A percentile compares a stretch with the other conserved stretches of the same genome.
Conservation (phyloP, 2,888 invertebrate species). For the Sarcophaga variegata region DNA sequence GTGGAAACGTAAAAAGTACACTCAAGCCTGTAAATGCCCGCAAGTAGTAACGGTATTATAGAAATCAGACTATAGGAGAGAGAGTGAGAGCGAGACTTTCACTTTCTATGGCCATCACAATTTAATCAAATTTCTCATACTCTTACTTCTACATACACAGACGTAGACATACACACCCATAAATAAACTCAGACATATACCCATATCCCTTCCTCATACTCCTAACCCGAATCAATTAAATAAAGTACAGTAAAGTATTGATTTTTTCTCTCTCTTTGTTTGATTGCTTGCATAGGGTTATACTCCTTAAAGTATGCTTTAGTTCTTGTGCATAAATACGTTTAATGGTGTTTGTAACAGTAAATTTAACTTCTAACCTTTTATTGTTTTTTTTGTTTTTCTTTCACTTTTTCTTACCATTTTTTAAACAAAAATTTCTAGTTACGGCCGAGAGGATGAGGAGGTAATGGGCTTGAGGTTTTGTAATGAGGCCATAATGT, state of each 20-base stretch:
- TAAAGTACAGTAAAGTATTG: slow-evolving; percentile 42
- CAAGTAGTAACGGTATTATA: no score
- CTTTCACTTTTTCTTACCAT: slow-evolving; percentile 16
- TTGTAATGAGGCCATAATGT: slow-evolving; percentile 98
- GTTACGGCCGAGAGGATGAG: slow-evolving; percentile 97
- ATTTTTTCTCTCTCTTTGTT: slow-evolving; percentile 30
- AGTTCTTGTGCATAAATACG: neutral
- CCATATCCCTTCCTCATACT: neutral
- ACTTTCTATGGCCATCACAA: neutral
- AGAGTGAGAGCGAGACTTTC: no score
- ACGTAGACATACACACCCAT: neutral
- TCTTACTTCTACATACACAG: neutral
- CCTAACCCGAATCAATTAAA: slow-evolving; percentile 6
- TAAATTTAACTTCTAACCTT: slow-evolving; percentile 42
- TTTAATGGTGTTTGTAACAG: neutral
- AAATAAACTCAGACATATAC: neutral
- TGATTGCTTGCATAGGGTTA: no score
- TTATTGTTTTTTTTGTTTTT: slow-evolving; percentile 20
- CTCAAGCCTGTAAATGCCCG: no score
- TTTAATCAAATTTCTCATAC: slow-evolving; percentile 28
- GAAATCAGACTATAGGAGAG: no score
- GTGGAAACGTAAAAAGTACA: no score
- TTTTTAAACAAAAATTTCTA: slow-evolving; percentile 75
- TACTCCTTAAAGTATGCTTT: neutral
- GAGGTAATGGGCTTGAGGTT: slow-evolving; percentile 99